Base-by-base conservation (phyloP, 2,888 invertebrate species). In the Cephus rjabovi region DNA sequence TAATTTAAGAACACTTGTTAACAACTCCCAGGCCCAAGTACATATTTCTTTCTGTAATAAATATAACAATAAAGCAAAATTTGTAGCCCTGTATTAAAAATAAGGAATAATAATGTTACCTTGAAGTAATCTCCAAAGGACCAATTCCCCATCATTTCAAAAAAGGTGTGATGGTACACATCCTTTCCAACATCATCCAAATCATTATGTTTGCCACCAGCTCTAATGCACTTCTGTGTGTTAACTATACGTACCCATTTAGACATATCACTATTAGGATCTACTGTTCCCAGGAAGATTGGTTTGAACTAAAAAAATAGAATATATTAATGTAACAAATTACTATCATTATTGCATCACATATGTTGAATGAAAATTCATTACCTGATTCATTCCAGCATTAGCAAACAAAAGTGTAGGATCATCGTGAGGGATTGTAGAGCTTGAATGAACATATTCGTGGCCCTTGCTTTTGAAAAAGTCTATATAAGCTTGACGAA, bases 91-190 rank as follows among this genome's bases (percentile, higher is more conserved):
- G 9, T 23, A 56, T 23, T 56, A 23, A 15, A 23, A 23, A 56
- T 23, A 56, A 9, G 9, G 56, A 15, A 56, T 23, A 15, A 23
- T 56, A 71, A 71, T 15, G 1, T 82, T 87, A 94, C 95, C 92
- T 99, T 99, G 92, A 99, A 99, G 91, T 99, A 99, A 92, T 99
- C 99, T n/a, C 99, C 99, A 93, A 99, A 99, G 0, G 99, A 99
- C 99, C 99, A 99, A 92, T 99, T 99, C 11, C 99, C 99, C 94
- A 99, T 94, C 99, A 99, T 99, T 93, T 99, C 99, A 92, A 99
- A 99, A 92, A 99, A 99, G 4, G 99, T 99, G 89, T 99, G 99
- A 93, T 99, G 99, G 89, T 99, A 99, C 3, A 99, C 98, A 93
- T 99, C 99, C 93, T 99, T 99, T 56, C 99, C 99, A 12, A 99